Percentiles rank a stretch among this genome's conserved stretches.
These are phyloP conservation scores for Equus przewalskii DNA, from an alignment of 2,113 vertebrate genomes.

Conservation along the genomic window DNA sequence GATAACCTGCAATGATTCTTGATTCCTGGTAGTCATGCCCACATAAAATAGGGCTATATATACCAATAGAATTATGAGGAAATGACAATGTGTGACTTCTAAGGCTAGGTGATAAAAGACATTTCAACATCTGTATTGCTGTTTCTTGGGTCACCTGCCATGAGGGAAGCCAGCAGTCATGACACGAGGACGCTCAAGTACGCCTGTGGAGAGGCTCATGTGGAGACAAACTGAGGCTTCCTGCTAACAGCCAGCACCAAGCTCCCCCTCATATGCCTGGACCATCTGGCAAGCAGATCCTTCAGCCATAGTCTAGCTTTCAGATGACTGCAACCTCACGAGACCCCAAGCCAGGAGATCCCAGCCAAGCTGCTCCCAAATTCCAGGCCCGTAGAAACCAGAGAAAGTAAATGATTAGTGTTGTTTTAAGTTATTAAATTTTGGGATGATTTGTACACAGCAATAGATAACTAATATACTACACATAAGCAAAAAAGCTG, in stretches of 20 bases:
- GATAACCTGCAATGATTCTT: background rate
- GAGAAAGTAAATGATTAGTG: background rate
- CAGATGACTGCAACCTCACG: background rate
- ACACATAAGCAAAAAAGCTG: background rate
- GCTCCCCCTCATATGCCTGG: background rate
- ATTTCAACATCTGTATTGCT: background rate
- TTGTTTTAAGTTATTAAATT: background rate
- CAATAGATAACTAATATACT: background rate
- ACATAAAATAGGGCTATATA: background rate
- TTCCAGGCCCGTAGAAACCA: background rate
- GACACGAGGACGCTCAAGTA: background rate
- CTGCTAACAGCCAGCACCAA: background rate
- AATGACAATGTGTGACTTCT: background rate
- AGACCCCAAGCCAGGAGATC: background rate
- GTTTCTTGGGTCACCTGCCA: background rate
- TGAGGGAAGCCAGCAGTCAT: background rate
- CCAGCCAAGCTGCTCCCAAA: background rate
- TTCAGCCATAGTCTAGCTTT: background rate
- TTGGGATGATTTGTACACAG: background rate
- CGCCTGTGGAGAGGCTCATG: background rate
- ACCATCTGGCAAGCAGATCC: background rate
- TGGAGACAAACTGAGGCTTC: background rate
- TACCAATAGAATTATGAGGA: background rate
- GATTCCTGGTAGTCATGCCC: background rate
- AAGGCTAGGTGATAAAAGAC: background rate